These are phyloP conservation scores for Epistrophe grossulariae DNA, from an alignment of 2,888 invertebrate species.

Conservation along the genomic window DNA sequence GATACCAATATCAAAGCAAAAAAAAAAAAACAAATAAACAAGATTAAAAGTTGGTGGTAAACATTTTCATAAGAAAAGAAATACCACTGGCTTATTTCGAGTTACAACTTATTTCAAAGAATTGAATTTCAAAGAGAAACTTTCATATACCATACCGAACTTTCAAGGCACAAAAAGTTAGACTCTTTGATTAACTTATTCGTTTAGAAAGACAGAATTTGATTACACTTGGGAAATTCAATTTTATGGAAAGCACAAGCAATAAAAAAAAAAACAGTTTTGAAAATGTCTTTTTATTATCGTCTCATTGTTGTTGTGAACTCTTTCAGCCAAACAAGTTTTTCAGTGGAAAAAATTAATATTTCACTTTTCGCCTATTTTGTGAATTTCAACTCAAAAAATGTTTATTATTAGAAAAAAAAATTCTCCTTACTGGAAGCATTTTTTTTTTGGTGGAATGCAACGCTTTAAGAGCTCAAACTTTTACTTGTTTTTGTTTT, in stretches of 20 bases:
- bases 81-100: background rate
- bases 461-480: too few species aligned
- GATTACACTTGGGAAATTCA: background rate
- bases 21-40: background rate
- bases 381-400: too few species aligned
- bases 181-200: conserved; percentile 8
- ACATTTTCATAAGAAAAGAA: background rate
- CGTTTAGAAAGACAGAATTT: background rate
- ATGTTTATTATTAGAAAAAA: too few species aligned
- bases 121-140: background rate
- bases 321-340: too few species aligned
- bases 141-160: background rate
- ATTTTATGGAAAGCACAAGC: background rate
- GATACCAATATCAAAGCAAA: too few species aligned
- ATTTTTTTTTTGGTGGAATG: too few species aligned
- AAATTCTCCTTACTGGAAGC: too few species aligned
- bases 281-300: background rate
- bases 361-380: too few species aligned
- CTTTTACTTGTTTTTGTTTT: too few species aligned
- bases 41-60: background rate
- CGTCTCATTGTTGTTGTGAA: too few species aligned
- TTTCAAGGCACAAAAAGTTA: background rate
- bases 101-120: background rate
- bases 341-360: too few species aligned
- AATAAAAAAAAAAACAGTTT: background rate